phyloP scores from a whole-genome alignment of 1,140 invertebrate genomes.

The Choristoneura fumiferana region DNA sequence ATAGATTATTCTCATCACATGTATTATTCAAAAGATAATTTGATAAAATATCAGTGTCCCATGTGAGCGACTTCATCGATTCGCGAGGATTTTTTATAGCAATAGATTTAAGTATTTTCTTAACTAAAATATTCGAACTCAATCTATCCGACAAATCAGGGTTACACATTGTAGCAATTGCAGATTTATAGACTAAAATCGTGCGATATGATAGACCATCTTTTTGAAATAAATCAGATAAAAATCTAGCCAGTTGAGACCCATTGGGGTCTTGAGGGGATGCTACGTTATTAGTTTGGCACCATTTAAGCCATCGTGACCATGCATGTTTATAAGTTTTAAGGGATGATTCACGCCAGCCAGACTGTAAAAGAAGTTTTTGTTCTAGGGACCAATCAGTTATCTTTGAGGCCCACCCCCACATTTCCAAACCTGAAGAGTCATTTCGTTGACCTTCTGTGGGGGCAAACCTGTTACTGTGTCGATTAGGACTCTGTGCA shows the following conservation, averaged over 20 bases:
- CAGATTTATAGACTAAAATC: no score
- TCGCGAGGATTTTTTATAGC: background rate
- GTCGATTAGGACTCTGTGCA: constrained; percentile 26
- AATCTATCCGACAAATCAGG: background rate
- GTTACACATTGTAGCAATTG: background rate
- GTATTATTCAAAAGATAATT: background rate
- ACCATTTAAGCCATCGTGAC: background rate
- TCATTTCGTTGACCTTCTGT: constrained; percentile 10
- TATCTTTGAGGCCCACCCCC: background rate
- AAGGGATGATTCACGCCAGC: background rate
- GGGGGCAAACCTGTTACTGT: constrained; percentile 21
- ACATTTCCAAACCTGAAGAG: no score
- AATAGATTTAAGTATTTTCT: no score
- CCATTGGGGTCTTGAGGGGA: background rate
- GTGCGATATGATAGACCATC: background rate
- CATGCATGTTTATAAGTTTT: background rate
- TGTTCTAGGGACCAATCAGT: constrained; percentile 1
- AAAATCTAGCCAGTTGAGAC: constrained; percentile 6
- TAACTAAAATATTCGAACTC: no score
- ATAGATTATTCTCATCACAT: background rate
- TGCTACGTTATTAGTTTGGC: background rate
- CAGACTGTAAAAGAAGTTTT: background rate
- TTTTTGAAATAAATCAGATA: background rate
- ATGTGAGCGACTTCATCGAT: background rate
- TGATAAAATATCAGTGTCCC: background rate